phyloP scores from a whole-genome alignment of 1,140 invertebrate species.

The Lysiphlebus fabarum region DNA sequence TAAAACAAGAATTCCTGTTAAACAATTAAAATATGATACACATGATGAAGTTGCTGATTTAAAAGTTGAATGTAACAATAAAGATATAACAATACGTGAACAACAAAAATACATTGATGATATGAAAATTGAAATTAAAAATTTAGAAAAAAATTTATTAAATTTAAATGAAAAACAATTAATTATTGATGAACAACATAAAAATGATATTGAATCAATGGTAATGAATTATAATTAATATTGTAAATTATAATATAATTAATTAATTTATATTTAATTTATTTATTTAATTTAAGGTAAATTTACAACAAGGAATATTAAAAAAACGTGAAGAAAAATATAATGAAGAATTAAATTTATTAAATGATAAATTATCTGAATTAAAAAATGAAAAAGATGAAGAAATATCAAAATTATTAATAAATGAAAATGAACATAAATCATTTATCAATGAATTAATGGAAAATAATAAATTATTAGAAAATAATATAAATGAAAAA shows the following conservation, averaged over 20 bases:
- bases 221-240: constrained; percentile 31
- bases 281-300: constrained; percentile 31
- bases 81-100: constrained; percentile 47
- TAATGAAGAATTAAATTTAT: constrained; percentile 28
- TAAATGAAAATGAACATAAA: constrained; percentile 12
- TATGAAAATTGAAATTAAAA: constrained; percentile 36
- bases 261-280: not conserved
- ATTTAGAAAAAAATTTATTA: constrained; percentile 29
- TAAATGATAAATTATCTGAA: constrained; percentile 35
- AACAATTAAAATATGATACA: constrained; percentile 34
- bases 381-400: constrained; percentile 31
- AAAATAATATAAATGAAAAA: too few species aligned
- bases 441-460: constrained; percentile 1
- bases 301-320: constrained; percentile 38
- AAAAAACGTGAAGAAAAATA: constrained; percentile 35
- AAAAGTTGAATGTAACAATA: constrained; percentile 47
- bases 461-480: too few species aligned
- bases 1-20: constrained; percentile 24
- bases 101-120: constrained; percentile 45
- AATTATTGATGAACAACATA: constrained; percentile 35
- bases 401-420: constrained; percentile 28
- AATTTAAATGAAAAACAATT: constrained; percentile 28
- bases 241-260: constrained; percentile 5
- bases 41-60: constrained; percentile 46
- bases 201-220: constrained; percentile 42